Evolutionary conservation across 2,888 invertebrate species (phyloP).

Genomic region (Erebia epiphron): DNA sequence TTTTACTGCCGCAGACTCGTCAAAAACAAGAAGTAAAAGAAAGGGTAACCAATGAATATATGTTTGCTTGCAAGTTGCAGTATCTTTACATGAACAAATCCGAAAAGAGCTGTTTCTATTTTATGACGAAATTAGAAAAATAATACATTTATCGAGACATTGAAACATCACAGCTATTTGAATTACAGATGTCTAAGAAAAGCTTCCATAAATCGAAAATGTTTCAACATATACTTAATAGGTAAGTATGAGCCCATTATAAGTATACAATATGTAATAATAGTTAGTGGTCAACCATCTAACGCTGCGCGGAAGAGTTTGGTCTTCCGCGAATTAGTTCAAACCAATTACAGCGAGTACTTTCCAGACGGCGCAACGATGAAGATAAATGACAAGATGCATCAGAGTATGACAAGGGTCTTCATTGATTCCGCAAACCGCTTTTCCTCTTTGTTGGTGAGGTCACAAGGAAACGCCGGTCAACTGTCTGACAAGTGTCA

Average conservation of each 20-base stretch:
- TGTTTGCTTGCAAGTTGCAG: neutral
- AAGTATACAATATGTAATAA: neutral
- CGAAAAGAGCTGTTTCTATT: too few species aligned
- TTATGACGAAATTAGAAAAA: neutral
- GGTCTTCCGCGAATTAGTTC: slow-evolving; percentile 37
- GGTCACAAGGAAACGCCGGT: slow-evolving; percentile 36
- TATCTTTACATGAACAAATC: neutral
- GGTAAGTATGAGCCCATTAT: too few species aligned
- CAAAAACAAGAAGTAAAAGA: too few species aligned
- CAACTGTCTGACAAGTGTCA: slow-evolving; percentile 7
- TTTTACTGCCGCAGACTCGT: too few species aligned
- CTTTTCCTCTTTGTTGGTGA: slow-evolving; percentile 41
- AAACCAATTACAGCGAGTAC: slow-evolving; percentile 39
- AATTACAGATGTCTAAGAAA: too few species aligned
- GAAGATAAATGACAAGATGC: slow-evolving; percentile 47
- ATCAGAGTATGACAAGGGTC: slow-evolving; percentile 42
- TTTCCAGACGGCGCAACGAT: slow-evolving; percentile 42
- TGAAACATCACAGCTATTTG: too few species aligned
- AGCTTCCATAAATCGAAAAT: too few species aligned
- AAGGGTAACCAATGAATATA: too few species aligned
- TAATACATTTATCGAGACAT: too few species aligned
- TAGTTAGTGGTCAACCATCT: neutral
- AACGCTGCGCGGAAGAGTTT: neutral
- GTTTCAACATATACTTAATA: too few species aligned
- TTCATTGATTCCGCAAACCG: slow-evolving; percentile 41